Evolutionary conservation across 2,113 vertebrate species (phyloP), one percentile per base, ranked within the genome.

Genomic region (Macrotis lagotis): DNA sequence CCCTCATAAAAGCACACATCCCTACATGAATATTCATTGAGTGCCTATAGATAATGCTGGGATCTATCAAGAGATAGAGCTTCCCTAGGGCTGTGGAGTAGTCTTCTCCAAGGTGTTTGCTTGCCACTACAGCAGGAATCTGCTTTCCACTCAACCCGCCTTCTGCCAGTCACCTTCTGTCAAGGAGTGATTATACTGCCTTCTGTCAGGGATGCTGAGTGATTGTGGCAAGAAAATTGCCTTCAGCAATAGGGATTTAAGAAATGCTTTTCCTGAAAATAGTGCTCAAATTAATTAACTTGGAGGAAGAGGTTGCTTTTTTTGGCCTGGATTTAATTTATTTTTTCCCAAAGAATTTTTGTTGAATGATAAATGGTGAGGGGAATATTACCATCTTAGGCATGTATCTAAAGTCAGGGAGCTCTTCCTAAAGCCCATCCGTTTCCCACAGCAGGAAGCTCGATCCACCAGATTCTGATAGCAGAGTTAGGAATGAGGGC

Each of bases 201-300:
- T 98, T 98, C 98, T 95, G n/a, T 98, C 98, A 98, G 97, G 97
- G 97, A 97, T 96, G 50, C 96, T 55, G 97, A 98, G 94, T 37
- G 97, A 98, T 95, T 97, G 98, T 95, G 66, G n/a, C 0, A 96
- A 98, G 98, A 96, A 98, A 99, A 98, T 98, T 98, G 98, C 98
- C 97, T 98, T 92, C 95, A 94, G 98, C 96, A 95, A 89, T 91
- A 95, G 95, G 98, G 97, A 98, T 98, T 98, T 98, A 96, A 97
- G 95, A 98, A 97, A 97, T 24, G 91, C 96, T 96, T 97, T 98
- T 97, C 98, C 97, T 97, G 98, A 98, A 98, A 98, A 96, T 97
- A 98, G 97, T 96, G 53, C 94, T 98, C 94, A 98, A 98, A 98
- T 98, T 98, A 98, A 98, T 98, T 98, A 98, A 98, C 97, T 96